Percentiles rank a stretch among this genome's conserved stretches.
These are phyloP conservation scores for Ctenopoma multispine DNA, from an alignment of 2,797 vertebrate species.

Conservation along the genomic window DNA sequence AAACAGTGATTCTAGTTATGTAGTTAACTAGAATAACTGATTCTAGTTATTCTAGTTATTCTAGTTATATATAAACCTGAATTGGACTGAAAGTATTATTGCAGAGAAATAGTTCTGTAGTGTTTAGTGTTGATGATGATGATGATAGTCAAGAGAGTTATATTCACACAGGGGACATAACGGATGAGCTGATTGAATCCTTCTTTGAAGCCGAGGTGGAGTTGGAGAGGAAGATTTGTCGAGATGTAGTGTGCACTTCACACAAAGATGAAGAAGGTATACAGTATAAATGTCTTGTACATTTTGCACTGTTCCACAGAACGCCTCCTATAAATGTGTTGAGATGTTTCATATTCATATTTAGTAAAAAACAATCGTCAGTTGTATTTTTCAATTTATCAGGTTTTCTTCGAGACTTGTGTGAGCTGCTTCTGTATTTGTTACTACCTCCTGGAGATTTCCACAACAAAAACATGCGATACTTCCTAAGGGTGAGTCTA, in stretches of 20 bases:
- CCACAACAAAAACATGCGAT: slow-evolving; percentile 99
- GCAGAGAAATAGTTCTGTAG: not conserved
- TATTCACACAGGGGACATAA: slow-evolving; percentile 84
- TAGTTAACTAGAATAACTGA: no score
- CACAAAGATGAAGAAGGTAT: slow-evolving; percentile 97
- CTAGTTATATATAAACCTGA: not conserved
- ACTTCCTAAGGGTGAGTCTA: slow-evolving; percentile 97
- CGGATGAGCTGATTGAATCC: slow-evolving; percentile 94
- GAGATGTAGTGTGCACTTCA: slow-evolving; percentile 96
- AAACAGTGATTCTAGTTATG: no score
- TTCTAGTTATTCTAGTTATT: no score
- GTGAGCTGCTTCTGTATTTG: slow-evolving; percentile 98
- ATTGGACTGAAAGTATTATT: not conserved
- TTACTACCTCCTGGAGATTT: slow-evolving; percentile 99
- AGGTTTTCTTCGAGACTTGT: slow-evolving; percentile 98
- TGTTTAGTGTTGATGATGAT: not conserved
- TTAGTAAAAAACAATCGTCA: not conserved
- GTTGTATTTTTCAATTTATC: slow-evolving; percentile 26
- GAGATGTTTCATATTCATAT: not conserved
- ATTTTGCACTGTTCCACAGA: not conserved
- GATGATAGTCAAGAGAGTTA: not conserved
- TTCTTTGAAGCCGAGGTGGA: slow-evolving; percentile 99
- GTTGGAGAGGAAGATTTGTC: slow-evolving; percentile 97
- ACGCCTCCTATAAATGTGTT: not conserved
- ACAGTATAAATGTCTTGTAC: not conserved